Percentiles rank a stretch among this genome's conserved stretches.
phyloP scores from a whole-genome alignment of 2,113 vertebrate genomes.

The Electrona antarctica region DNA sequence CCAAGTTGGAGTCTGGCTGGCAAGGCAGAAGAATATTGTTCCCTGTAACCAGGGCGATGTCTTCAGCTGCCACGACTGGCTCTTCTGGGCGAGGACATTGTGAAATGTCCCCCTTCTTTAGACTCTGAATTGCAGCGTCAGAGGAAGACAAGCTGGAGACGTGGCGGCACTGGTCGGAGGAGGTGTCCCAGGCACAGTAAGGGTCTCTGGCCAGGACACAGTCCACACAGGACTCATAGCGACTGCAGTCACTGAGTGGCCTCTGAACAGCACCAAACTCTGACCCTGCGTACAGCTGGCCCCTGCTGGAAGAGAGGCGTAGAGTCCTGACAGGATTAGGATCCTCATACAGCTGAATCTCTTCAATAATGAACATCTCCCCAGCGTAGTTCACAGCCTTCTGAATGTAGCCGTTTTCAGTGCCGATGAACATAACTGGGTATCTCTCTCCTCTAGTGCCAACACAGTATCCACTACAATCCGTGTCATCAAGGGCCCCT shows the following conservation, averaged over 20 bases:
- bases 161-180: conserved; percentile 39
- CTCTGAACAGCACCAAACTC: conserved; percentile 73
- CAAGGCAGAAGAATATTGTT: conserved; percentile 70
- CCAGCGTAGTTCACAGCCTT: no score
- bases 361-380: conserved; percentile 76
- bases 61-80: conserved; percentile 33
- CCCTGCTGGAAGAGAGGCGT: conserved; percentile 76
- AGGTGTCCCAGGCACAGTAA: conserved; percentile 74
- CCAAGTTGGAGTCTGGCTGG: conserved; percentile 74
- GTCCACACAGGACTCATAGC: conserved; percentile 70
- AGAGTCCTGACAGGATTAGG: conserved; percentile 67
- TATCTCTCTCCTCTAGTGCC: no score
- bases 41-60: conserved; percentile 49
- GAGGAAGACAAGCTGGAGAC: conserved; percentile 1
- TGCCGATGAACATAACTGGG: no score
- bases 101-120: conserved; percentile 72
- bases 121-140: conserved; percentile 65
- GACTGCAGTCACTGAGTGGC: conserved; percentile 73
- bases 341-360: conserved; percentile 75
- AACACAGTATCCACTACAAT: conserved; percentile 68
- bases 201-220: conserved; percentile 56
- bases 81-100: conserved; percentile 73
- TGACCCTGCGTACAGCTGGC: conserved; percentile 76
- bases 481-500: conserved; percentile 70
- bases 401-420: no score